Conservation (phyloP, 2,888 invertebrate species). For the Drosophila koepferae region DNA sequence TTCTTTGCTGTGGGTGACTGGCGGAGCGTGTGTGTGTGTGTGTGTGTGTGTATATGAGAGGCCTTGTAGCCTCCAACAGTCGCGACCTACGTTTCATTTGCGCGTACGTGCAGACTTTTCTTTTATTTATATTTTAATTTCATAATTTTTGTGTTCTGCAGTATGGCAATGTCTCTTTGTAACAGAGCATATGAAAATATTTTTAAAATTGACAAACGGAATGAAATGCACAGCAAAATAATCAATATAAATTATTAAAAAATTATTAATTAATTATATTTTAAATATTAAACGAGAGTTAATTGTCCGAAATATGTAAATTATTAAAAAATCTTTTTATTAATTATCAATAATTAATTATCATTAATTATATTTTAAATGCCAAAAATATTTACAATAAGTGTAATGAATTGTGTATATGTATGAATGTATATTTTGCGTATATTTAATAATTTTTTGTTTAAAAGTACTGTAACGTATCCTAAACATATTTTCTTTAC, state of each 20-base stretch:
- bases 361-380: neutral
- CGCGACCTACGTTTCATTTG: constrained; percentile 19
- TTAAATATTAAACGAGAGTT: neutral
- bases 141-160: constrained; percentile 34
- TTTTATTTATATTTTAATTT: constrained; percentile 65
- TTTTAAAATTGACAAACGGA: neutral
- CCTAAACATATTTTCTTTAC: neutral
- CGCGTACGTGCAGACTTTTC: constrained; percentile 50
- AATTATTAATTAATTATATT: neutral
- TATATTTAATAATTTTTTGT: neutral
- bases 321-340: neutral
- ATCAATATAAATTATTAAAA: neutral
- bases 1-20: constrained; percentile 54
- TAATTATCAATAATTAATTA: neutral
- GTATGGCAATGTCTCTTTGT: neutral
- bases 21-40: constrained; percentile 2
- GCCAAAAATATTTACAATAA: too few relatives aligned
- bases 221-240: neutral
- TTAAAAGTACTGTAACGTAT: too few relatives aligned
- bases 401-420: too few relatives aligned
- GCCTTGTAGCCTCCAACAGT: constrained; percentile 5
- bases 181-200: constrained; percentile 4
- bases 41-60: constrained; percentile 5
- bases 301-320: too few relatives aligned
- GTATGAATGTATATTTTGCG: too few relatives aligned